These are phyloP conservation scores for Bugulina stolonifera DNA, from an alignment of 2,888 invertebrate genomes.

Conservation along the genomic window DNA sequence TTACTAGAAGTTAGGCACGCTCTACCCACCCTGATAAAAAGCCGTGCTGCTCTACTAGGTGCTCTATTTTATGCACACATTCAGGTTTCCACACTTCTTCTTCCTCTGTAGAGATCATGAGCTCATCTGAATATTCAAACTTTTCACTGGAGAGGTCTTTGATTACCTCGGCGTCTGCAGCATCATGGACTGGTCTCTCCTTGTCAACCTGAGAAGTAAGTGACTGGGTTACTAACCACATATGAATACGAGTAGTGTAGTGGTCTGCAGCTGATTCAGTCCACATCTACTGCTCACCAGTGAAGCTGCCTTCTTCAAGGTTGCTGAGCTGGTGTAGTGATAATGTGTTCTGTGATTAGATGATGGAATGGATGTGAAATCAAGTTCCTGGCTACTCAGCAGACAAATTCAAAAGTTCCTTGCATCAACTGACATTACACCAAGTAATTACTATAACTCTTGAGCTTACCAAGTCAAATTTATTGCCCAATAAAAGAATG, in stretches of 20 bases:
- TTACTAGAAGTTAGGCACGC: too few species aligned
- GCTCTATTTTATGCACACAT: conserved; percentile 35
- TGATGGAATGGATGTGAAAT: too few species aligned
- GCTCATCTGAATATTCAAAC: conserved; percentile 35
- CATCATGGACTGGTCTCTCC: neutral
- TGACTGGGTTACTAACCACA: too few species aligned
- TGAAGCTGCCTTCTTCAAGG: too few species aligned
- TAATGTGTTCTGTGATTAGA: too few species aligned
- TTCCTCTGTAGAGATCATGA: neutral
- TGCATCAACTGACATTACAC: neutral
- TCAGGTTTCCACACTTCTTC: conserved; percentile 33
- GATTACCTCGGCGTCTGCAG: neutral
- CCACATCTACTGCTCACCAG: too few species aligned
- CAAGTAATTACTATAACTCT: neutral
- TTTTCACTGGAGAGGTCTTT: conserved; percentile 29
- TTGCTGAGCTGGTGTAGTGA: too few species aligned
- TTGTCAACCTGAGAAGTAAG: neutral
- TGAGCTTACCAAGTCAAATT: conserved; percentile 41
- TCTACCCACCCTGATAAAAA: conserved; percentile 34
- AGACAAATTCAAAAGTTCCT: neutral
- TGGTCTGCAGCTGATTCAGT: too few species aligned
- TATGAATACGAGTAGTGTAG: too few species aligned
- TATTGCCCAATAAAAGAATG: conserved; percentile 42
- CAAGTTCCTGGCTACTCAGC: too few species aligned
- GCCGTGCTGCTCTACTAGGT: conserved; percentile 34